Evolutionary conservation across 2,113 vertebrate species (phyloP), one percentile per base, ranked within the genome.

Genomic region (Chionomys nivalis): DNA sequence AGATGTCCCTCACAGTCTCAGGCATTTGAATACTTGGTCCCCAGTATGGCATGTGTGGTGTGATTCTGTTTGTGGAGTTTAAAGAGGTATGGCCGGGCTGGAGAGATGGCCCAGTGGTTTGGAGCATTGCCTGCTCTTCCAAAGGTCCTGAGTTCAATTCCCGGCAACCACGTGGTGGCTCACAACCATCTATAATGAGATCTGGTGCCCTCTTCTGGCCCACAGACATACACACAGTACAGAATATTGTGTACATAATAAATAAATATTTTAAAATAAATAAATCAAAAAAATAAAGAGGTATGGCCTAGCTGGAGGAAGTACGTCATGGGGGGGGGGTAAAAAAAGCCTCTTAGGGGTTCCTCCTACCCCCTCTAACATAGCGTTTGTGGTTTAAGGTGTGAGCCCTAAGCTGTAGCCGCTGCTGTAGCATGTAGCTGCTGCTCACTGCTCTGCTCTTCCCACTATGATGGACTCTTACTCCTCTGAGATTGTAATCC

Each of bases 21-120:
- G 49, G 9, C 49, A 36, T 55, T 78, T 52, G 76, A 78, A 78
- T 49, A 78, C 31, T 78, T 78, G 28, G 76, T 78, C 47, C 44
- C 76, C n/a, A 58, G 58, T 58, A 58, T 1, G 1, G 19, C 0
- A 0, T 21, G 19, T 8, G 39, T 52, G 7, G 31, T 72, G 31
- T 78, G 76, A 7, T 78, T 78, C 76, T 31, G 16, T 52, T 31
- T 52, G 76, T 49, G 76, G 3, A 33, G 76, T 7, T 78, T 78
- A 55, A 52, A 31, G 44, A 52, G 77, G 47, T 55, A 33, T 11
- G 17, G 8, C 17, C 31, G 12, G 12, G 77, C 49, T 79, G 9
- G 33, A 52, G 47, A n/a, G n/a, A n/a, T n/a, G n/a, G n/a, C n/a
- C n/a, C n/a, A n/a, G n/a, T n/a, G n/a, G n/a, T n/a, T n/a, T n/a